A percentile compares a stretch with the other conserved stretches of the same genome.
These are phyloP conservation scores for Gopherus evgoodei DNA, from an alignment of 2,113 vertebrate genomes.

Conservation along the genomic window DNA sequence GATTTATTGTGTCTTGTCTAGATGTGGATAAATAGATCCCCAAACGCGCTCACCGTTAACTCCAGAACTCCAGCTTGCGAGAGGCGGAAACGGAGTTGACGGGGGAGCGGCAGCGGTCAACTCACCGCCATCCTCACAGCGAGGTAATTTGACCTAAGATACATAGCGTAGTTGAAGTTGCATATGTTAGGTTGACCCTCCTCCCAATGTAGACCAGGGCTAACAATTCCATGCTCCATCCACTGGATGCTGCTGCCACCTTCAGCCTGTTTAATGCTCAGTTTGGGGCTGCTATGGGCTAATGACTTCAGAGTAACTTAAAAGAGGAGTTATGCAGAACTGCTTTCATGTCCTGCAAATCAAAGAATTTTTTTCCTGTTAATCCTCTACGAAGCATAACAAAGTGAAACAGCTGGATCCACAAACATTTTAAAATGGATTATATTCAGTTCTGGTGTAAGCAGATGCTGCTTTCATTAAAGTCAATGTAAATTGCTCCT, in stretches of 20 bases:
- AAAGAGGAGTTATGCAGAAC: neutral
- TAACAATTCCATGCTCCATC: rapidly evolving
- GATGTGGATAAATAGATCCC: no score
- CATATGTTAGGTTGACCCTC: no score
- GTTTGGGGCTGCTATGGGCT: neutral
- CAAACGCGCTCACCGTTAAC: no score
- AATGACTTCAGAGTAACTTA: neutral
- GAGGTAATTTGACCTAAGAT: no score
- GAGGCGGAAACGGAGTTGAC: no score
- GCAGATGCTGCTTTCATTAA: neutral
- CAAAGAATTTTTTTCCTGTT: neutral
- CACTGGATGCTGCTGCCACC: neutral
- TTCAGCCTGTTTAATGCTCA: neutral
- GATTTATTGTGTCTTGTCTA: no score
- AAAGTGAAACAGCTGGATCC: neutral
- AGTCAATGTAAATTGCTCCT: neutral
- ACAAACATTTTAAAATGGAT: neutral
- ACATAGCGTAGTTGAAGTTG: no score
- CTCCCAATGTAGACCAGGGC: no score
- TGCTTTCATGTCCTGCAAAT: neutral
- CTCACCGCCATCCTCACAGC: no score
- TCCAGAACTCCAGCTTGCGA: no score
- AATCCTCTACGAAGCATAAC: neutral
- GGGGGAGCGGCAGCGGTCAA: no score
- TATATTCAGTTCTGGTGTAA: rapidly evolving